Conservation (phyloP, 1,140 invertebrate genomes). For the Papilio machaon region DNA sequence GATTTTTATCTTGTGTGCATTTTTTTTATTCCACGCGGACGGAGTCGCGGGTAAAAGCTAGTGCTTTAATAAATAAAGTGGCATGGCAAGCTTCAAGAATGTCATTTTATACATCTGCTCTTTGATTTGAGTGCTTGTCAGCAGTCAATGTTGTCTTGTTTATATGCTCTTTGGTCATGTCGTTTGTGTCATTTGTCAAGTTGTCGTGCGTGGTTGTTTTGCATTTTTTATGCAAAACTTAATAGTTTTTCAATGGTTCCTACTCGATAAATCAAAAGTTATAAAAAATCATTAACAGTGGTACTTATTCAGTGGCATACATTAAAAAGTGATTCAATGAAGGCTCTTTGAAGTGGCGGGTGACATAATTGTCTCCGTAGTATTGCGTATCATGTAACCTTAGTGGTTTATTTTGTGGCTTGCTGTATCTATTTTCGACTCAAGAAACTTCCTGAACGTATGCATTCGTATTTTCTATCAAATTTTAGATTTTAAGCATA, state of each 20-base stretch:
- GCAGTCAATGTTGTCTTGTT: slow-evolving; percentile 37
- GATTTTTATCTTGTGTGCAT: no score
- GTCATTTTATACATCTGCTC: slow-evolving; percentile 56
- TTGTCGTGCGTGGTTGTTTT: slow-evolving; percentile 57
- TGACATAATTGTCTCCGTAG: slow-evolving; percentile 58
- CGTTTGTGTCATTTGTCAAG: slow-evolving; percentile 45
- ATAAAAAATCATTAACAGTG: slow-evolving; percentile 44
- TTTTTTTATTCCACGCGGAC: no score
- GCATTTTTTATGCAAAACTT: slow-evolving; percentile 49
- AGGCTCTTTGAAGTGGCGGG: slow-evolving; percentile 47
- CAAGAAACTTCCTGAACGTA: slow-evolving; percentile 57
- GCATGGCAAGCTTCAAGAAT: slow-evolving; percentile 17
- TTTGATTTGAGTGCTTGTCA: neutral
- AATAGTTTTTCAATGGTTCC: slow-evolving; percentile 49
- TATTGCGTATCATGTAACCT: slow-evolving; percentile 76
- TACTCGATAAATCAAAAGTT: slow-evolving; percentile 52
- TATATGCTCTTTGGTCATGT: neutral
- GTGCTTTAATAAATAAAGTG: no score
- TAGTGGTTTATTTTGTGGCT: slow-evolving; percentile 76
- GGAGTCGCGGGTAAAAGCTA: no score
- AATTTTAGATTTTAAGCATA: neutral
- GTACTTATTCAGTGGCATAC: slow-evolving; percentile 41
- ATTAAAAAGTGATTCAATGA: slow-evolving; percentile 49
- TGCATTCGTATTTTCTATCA: slow-evolving; percentile 42
- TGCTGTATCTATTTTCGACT: slow-evolving; percentile 71